Base-by-base conservation (phyloP, 2,797 vertebrate genomes). In the Pseudocheirus occidentalis region DNA sequence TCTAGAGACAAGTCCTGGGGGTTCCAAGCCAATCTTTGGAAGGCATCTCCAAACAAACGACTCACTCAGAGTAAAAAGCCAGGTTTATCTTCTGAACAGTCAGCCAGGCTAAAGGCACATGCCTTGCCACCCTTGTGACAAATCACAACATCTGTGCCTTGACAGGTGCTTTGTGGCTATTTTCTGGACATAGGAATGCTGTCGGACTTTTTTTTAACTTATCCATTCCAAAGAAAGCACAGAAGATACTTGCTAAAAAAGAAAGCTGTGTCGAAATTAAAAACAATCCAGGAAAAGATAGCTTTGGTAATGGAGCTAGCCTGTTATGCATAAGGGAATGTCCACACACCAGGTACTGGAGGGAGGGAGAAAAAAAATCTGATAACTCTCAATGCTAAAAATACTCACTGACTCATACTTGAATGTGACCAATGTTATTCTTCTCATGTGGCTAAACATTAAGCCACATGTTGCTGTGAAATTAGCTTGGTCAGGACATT, bases 321-420 rank as follows among this genome's bases (percentile, higher is more conserved):
- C 10, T 28, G 21, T 81, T 46, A 27, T 29, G 18, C 89, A 9
- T 46, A 18, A 87, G 57, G 34, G 59, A 9, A 9, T 87, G 3
- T 87, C 90, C 93, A 95, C 94, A 91, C 53, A 90, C 34, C 94
- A 93, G 40, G 34, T 73, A 57, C 12, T 55, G 93, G 95, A 95
- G 58, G 31, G 1, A 96, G 46, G 55, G 95, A 50, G 24, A 2
- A 12, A 96, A 97, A 81, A 96, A 97, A 81, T 5, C 95, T 58
- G 57, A 4, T 4, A 92, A 0, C 57, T 18, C 59, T 87, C 93
- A 29, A 94, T 94, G 55, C 91, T 96, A 97, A 96, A 94, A 93
- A 3, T 29, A 95, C 13, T 27, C 50, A 93, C 0, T 56, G 53
- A 90, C 55, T 92, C 57, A 95, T 92, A 94, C 4, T 12, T 91